phyloP scores from a whole-genome alignment of 1,140 invertebrate genomes.

The Heliothis virescens region DNA sequence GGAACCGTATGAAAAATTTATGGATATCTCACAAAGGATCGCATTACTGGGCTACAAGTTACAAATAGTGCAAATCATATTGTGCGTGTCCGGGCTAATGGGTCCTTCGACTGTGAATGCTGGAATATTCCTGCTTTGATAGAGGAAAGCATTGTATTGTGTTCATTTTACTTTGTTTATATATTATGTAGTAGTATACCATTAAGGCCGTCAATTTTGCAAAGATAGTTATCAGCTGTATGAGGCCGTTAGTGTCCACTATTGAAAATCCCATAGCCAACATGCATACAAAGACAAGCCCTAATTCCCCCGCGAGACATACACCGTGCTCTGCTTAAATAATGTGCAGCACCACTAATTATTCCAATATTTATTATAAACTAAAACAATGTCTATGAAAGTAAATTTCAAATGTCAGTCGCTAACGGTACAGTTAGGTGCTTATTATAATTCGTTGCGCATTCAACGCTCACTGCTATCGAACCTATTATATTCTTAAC shows the following conservation, averaged over 20 bases:
- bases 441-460: constrained; percentile 49
- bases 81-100: constrained; percentile 37
- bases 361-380: constrained; percentile 41
- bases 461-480: constrained; percentile 40
- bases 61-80: constrained; percentile 54
- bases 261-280: background rate
- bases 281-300: background rate
- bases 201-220: background rate
- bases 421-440: constrained; percentile 34
- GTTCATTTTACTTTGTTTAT: constrained; percentile 7
- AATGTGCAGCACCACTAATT: constrained; percentile 28
- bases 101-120: constrained; percentile 9
- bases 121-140: constrained; percentile 23
- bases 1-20: constrained; percentile 72
- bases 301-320: background rate
- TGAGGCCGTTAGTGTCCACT: background rate
- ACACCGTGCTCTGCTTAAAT: constrained; percentile 20
- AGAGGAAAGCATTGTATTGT: constrained; percentile 16
- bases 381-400: constrained; percentile 38
- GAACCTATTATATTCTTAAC: constrained; percentile 52
- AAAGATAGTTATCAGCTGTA: background rate
- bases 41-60: constrained; percentile 43
- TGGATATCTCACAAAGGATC: constrained; percentile 56
- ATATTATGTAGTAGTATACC: background rate
- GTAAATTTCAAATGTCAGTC: constrained; percentile 44